Percentiles rank a stretch among this genome's conserved stretches.
Evolutionary conservation across 1,140 invertebrate genomes (phyloP).

Genomic region (Antheraea mylitta): DNA sequence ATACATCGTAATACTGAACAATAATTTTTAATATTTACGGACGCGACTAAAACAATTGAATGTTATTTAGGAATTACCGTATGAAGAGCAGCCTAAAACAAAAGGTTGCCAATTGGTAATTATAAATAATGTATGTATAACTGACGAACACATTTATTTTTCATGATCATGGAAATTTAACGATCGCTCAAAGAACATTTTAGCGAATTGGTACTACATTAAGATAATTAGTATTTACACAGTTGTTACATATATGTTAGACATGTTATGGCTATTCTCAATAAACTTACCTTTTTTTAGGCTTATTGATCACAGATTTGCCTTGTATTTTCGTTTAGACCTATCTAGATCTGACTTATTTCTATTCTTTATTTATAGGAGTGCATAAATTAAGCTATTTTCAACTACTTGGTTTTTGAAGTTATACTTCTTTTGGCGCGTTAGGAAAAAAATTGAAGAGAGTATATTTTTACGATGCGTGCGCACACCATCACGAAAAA

Average conservation of each 20-base stretch:
- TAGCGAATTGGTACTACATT: background rate
- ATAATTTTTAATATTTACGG: background rate
- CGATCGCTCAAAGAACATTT: background rate
- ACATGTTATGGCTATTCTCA: too few relatives aligned
- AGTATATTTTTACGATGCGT: too few relatives aligned
- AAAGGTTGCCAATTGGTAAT: background rate
- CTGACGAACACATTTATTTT: background rate
- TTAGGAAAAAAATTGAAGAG: too few relatives aligned
- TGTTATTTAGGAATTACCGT: background rate
- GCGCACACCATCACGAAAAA: too few relatives aligned
- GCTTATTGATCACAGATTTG: too few relatives aligned
- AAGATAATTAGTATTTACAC: background rate
- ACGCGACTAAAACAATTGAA: background rate
- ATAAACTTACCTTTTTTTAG: too few relatives aligned
- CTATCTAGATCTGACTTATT: too few relatives aligned
- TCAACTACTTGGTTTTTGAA: too few relatives aligned
- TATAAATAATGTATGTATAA: conserved; percentile 1
- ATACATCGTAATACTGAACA: background rate
- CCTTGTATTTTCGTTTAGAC: too few relatives aligned
- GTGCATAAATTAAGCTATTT: too few relatives aligned
- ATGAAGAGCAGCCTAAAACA: conserved; percentile 1
- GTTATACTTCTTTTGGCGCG: too few relatives aligned
- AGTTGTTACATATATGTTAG: background rate
- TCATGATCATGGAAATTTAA: background rate
- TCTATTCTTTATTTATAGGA: too few relatives aligned